Conservation (phyloP, 2,113 vertebrate species). For the Hypomesus transpacificus region DNA sequence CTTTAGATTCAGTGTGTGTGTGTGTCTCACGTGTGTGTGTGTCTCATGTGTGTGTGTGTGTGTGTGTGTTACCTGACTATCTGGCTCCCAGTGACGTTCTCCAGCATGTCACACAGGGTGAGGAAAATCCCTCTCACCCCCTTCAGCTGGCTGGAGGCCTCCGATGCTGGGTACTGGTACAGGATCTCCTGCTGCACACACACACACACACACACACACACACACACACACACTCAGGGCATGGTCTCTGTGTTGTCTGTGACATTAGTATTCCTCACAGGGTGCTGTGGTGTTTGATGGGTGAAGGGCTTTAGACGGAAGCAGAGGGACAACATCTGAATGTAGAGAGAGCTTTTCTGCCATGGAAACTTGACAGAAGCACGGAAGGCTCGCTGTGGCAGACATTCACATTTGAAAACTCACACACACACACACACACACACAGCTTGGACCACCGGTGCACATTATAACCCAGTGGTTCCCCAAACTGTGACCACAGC, state of each 20-base stretch:
- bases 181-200: slow-evolving; percentile 88
- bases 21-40: neutral
- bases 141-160: slow-evolving; percentile 86
- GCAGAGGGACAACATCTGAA: slow-evolving; percentile 30
- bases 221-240: slow-evolving; percentile 5
- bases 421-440: slow-evolving; percentile 13
- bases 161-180: slow-evolving; percentile 88
- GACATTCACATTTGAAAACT: slow-evolving; percentile 17
- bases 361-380: slow-evolving; percentile 48
- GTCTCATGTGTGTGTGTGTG: neutral
- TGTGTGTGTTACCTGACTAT: slow-evolving; percentile 81
- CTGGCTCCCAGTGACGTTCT: slow-evolving; percentile 84
- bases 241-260: slow-evolving; percentile 16
- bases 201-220: slow-evolving; percentile 10
- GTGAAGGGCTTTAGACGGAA: slow-evolving; percentile 3
- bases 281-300: slow-evolving; percentile 18
- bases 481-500: too few relatives aligned
- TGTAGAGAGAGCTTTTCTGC: slow-evolving; percentile 7
- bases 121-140: slow-evolving; percentile 93
- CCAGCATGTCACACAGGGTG: slow-evolving; percentile 94
- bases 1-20: too few relatives aligned
- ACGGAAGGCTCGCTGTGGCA: slow-evolving; percentile 4
- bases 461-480: too few relatives aligned
- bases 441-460: too few relatives aligned
- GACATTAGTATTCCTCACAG: slow-evolving; percentile 49